Conservation (phyloP, 1,140 invertebrate species). For the Drosophila miranda region DNA sequence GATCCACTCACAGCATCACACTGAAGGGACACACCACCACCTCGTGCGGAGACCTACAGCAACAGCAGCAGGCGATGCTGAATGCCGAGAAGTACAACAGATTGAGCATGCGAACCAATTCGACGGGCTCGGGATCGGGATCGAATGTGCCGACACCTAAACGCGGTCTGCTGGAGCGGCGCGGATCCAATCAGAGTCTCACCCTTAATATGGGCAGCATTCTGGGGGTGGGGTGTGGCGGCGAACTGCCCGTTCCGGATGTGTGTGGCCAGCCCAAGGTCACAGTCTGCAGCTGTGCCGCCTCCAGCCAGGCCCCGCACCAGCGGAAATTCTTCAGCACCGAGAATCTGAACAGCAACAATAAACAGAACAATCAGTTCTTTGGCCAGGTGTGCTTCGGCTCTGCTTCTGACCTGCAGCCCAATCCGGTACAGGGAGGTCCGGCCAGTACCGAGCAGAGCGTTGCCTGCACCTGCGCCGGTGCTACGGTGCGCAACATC, state of each 20-base stretch:
- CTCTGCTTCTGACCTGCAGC: slow-evolving; percentile 75
- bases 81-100: slow-evolving; percentile 48
- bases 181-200: slow-evolving; percentile 93
- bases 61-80: slow-evolving; percentile 35
- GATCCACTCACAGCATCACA: slow-evolving; percentile 95
- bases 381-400: slow-evolving; percentile 70
- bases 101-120: slow-evolving; percentile 46
- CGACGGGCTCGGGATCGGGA: slow-evolving; percentile 44
- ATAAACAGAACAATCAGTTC: slow-evolving; percentile 39
- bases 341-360: slow-evolving; percentile 72
- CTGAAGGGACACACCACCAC: slow-evolving; percentile 74
- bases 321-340: slow-evolving; percentile 81
- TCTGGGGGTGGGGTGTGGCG: slow-evolving; percentile 14
- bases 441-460: slow-evolving; percentile 10
- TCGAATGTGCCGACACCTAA: slow-evolving; percentile 76
- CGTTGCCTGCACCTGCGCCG: slow-evolving; percentile 66
- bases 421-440: slow-evolving; percentile 44
- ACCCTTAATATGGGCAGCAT: slow-evolving; percentile 86
- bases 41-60: slow-evolving; percentile 80
- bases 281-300: slow-evolving; percentile 60
- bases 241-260: slow-evolving; percentile 25
- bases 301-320: slow-evolving; percentile 78
- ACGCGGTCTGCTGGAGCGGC: slow-evolving; percentile 89
- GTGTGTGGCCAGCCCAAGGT: slow-evolving; percentile 51
- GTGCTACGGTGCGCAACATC: slow-evolving; percentile 83